phyloP scores from a whole-genome alignment of 1,140 invertebrate species.

The Drosophila miranda region DNA sequence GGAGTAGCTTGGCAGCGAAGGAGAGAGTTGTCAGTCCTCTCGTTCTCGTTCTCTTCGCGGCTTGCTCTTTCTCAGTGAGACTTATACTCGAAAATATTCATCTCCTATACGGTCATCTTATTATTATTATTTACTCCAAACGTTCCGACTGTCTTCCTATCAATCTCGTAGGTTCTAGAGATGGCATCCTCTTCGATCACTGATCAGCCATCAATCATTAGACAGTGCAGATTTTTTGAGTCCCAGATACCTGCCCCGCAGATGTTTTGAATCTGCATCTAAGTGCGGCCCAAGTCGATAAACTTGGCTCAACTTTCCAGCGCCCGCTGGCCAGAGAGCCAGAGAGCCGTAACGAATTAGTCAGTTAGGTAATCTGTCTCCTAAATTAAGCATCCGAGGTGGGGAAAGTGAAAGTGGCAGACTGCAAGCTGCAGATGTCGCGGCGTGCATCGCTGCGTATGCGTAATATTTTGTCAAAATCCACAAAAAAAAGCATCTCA shows the following conservation, averaged over 20 bases:
- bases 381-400: constrained; percentile 50
- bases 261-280: neutral
- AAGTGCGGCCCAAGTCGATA: constrained; percentile 12
- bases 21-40: too few relatives aligned
- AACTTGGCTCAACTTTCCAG: constrained; percentile 13
- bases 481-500: constrained; percentile 15
- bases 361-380: constrained; percentile 68
- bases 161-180: too few relatives aligned
- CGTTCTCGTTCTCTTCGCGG: too few relatives aligned
- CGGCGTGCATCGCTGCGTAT: constrained; percentile 60
- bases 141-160: too few relatives aligned
- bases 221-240: too few relatives aligned
- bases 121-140: too few relatives aligned
- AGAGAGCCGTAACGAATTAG: constrained; percentile 32
- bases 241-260: neutral
- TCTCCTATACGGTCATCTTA: too few relatives aligned
- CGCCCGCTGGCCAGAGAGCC: neutral
- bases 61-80: too few relatives aligned
- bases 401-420: constrained; percentile 57
- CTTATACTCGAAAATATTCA: too few relatives aligned
- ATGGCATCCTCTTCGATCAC: too few relatives aligned
- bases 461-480: constrained; percentile 71
- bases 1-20: too few relatives aligned
- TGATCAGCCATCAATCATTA: too few relatives aligned
- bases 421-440: constrained; percentile 27